Base-by-base conservation (phyloP, 1,140 invertebrate genomes). In the Drosophila ambigua region DNA sequence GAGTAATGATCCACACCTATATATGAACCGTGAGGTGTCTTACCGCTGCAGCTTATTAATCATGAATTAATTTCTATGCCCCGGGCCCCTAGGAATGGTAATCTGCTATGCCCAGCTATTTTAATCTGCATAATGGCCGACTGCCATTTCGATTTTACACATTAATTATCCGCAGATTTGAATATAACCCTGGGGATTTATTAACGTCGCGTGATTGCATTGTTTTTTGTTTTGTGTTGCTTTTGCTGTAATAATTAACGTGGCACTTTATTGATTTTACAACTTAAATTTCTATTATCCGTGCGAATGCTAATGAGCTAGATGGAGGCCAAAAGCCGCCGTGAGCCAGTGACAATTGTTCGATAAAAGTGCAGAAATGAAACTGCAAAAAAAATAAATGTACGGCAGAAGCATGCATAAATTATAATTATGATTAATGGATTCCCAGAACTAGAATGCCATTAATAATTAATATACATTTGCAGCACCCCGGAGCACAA, bases 401-500 rank as follows among this genome's bases (percentile, higher is more conserved):
- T 57, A 55, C 60, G 65, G 48, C 41, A 51, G 49, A 39, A 41
- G 82, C 43, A 64, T 79, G 77, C 43, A 64, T 79, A 72, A 72
- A 68, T 65, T 75, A 80, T 81, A 60, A 68, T 64, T 62, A 52
- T 77, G 81, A 84, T 84, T 77, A 84, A 85, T 84, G 81, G 63
- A 58, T 74, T 62, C 75, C 44, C 48, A 31, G 57, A 62, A 73
- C 79, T 72, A 67, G 60, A 68, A 60, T 71, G 45, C 44, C 57
- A 66, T 69, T 50, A 63, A 65, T 66, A 84, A 65, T 79, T 72
- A 62, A 77, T 73, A 66, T 73, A 76, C 57, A 76, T 76, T 72
- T 59, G 61, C 46, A 61, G 61, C 46, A 61, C 51, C n/a, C n/a
- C 24, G 15, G 20, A 35, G 51, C 31, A 9, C 31, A 57, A 20